phyloP scores from a whole-genome alignment of 1,140 invertebrate species.

The Lepidurus arcticus region DNA sequence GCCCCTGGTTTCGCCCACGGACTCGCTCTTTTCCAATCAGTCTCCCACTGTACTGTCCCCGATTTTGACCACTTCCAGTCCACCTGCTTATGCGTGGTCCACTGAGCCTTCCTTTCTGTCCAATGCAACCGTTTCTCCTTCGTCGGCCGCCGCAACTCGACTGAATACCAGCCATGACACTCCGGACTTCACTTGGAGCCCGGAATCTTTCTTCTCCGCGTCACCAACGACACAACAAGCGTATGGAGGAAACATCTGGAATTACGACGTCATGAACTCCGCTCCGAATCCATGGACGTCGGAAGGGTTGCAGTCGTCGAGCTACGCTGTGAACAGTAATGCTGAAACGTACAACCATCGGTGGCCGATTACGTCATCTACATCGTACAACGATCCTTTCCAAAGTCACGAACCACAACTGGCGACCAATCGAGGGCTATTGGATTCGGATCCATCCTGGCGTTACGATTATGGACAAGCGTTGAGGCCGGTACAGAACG shows the following conservation, averaged over 20 bases:
- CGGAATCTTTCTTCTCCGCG: conserved; percentile 4
- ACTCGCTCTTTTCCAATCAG: background rate
- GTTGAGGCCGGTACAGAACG: background rate
- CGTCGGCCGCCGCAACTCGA: background rate
- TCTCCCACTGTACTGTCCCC: background rate
- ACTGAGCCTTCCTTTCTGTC: background rate
- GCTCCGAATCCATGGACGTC: background rate
- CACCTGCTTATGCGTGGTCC: background rate
- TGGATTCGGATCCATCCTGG: conserved; percentile 11
- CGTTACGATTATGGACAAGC: conserved; percentile 3
- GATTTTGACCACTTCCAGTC: background rate
- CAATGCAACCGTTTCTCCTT: background rate
- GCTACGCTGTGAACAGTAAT: background rate
- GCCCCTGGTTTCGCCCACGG: background rate
- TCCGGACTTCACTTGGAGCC: background rate
- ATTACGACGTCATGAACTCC: background rate
- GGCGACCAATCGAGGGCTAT: background rate
- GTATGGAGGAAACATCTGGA: background rate
- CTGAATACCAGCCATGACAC: background rate
- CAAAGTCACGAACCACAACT: background rate
- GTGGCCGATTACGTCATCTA: background rate
- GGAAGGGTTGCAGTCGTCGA: background rate
- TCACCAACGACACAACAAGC: background rate
- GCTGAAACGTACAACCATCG: background rate
- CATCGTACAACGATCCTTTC: background rate